phyloP scores from a whole-genome alignment of 2,797 vertebrate genomes.

The Gambusia yucatana region DNA sequence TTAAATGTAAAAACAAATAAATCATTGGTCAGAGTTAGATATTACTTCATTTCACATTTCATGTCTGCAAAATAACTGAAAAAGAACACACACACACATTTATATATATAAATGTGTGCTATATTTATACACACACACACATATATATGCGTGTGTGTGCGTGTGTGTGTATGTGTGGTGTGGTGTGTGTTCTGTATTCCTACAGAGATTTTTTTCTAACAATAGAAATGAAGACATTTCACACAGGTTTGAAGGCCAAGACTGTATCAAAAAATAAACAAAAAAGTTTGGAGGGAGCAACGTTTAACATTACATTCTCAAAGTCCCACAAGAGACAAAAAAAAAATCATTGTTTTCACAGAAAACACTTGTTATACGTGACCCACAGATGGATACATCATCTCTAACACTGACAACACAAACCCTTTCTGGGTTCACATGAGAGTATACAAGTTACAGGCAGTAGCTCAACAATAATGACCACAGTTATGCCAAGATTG shows the following conservation, averaged over 20 bases:
- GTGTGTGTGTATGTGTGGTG: neutral
- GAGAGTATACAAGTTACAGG: conserved; percentile 9
- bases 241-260: conserved; percentile 40
- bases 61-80: neutral
- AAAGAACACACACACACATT: neutral
- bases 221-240: conserved; percentile 51
- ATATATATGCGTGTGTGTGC: neutral
- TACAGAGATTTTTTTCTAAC: conserved; percentile 64
- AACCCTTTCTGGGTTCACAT: conserved; percentile 5
- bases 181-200: conserved; percentile 49
- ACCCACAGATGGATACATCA: conserved; percentile 55
- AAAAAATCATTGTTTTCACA: conserved; percentile 88
- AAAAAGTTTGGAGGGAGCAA: conserved; percentile 48
- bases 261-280: conserved; percentile 77
- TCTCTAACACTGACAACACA: conserved; percentile 60
- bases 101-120: neutral
- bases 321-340: conserved; percentile 84
- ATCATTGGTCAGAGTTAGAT: neutral
- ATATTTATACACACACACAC: no score
- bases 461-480: conserved; percentile 17
- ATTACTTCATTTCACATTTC: conserved; percentile 5
- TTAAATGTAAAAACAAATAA: neutral
- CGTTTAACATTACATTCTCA: conserved; percentile 54
- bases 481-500: conserved; percentile 21
- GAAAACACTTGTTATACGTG: conserved; percentile 86